Percentiles rank a stretch among this genome's conserved stretches.
Evolutionary conservation across 2,797 vertebrate genomes (phyloP).

Genomic region (Fringilla coelebs): DNA sequence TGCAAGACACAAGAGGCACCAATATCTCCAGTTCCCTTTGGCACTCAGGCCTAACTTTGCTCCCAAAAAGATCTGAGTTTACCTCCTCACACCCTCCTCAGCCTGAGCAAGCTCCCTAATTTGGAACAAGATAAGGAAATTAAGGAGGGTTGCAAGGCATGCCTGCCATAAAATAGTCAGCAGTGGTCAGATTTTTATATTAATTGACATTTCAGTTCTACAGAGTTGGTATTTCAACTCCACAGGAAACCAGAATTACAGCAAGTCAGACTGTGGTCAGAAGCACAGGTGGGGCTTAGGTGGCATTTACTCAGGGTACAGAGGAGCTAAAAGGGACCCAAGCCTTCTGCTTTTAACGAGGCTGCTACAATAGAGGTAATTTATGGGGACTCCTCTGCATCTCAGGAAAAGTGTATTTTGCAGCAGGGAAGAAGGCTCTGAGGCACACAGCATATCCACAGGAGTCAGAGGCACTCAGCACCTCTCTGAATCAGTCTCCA

Average conservation of each 20-base stretch:
- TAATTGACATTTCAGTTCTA: background rate
- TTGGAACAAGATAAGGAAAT: background rate
- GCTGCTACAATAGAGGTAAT: background rate
- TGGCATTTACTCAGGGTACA: background rate
- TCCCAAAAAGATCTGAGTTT: background rate
- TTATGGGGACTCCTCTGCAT: background rate
- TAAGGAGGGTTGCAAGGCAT: background rate
- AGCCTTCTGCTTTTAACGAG: background rate
- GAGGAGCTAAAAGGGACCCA: background rate
- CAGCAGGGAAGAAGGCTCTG: background rate
- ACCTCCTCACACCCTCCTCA: background rate
- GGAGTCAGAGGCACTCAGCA: background rate
- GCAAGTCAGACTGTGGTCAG: background rate
- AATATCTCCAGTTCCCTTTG: background rate
- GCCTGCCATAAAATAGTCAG: background rate
- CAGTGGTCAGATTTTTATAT: background rate
- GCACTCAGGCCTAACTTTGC: background rate
- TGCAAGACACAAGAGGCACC: background rate
- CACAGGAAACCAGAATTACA: background rate
- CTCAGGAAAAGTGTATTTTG: background rate
- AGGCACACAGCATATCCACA: background rate
- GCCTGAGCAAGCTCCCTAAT: background rate
- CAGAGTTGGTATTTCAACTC: background rate
- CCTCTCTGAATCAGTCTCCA: background rate
- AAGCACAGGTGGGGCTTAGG: background rate